phyloP scores from a whole-genome alignment of 92 coral and sea anemone genomes.

The Galaxea fascicularis region DNA sequence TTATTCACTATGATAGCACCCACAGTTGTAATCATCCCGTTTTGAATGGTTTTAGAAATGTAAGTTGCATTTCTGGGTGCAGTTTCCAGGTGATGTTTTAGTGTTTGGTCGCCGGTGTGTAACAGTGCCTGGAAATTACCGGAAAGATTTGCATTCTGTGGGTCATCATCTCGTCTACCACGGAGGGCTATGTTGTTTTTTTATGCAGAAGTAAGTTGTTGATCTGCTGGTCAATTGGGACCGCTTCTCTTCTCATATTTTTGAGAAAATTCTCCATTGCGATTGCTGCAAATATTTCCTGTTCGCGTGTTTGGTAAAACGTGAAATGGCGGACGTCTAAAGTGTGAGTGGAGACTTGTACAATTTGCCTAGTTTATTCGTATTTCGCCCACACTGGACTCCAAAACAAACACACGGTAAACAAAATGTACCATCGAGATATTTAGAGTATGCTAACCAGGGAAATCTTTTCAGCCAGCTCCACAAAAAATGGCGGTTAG shows the following conservation, averaged over 20 bases:
- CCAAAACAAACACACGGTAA: too few relatives aligned
- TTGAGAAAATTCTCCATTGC: conserved; percentile 56
- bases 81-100: too few relatives aligned
- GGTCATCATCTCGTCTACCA: conserved; percentile 54
- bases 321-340: too few relatives aligned
- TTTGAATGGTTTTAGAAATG: conserved; percentile 50
- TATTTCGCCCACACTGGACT: too few relatives aligned
- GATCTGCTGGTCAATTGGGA: too few relatives aligned
- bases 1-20: conserved; percentile 40
- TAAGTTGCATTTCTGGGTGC: conserved; percentile 61
- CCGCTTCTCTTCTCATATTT: conserved; percentile 51
- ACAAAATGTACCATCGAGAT: too few relatives aligned
- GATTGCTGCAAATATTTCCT: too few relatives aligned
- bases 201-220: conserved; percentile 55
- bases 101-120: conserved; percentile 67
- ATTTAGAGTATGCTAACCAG: too few relatives aligned
- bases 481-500: conserved; percentile 37
- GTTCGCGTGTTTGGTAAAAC: too few relatives aligned
- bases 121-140: conserved; percentile 68
- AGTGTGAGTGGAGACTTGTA: too few relatives aligned
- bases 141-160: conserved; percentile 31
- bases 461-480: conserved; percentile 63
- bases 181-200: conserved; percentile 54
- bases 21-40: conserved; percentile 49
- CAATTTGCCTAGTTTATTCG: too few relatives aligned